These are phyloP conservation scores for Amorpha juglandis DNA, from an alignment of 2,888 invertebrate species.

Conservation along the genomic window DNA sequence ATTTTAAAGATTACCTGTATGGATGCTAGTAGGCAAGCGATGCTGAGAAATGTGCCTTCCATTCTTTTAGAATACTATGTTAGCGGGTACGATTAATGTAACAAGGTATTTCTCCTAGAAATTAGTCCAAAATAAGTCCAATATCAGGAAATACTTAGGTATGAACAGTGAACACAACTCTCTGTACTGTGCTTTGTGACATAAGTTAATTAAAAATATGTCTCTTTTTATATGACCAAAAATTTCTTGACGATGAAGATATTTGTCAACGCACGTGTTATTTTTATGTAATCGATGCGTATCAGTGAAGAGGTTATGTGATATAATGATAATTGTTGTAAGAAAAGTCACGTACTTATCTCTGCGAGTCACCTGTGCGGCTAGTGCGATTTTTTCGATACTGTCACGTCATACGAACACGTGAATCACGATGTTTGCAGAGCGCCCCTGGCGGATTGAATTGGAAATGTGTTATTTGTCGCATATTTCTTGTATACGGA, in stretches of 20 bases:
- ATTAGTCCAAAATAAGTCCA: neutral
- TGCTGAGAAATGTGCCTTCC: neutral
- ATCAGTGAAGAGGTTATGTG: neutral
- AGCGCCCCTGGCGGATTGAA: too few species aligned
- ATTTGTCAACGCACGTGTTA: conserved; percentile 13
- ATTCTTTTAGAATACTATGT: neutral
- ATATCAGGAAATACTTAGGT: neutral
- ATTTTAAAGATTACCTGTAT: conserved; percentile 10
- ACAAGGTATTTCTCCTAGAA: neutral
- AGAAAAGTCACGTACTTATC: conserved; percentile 9
- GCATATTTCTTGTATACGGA: too few species aligned
- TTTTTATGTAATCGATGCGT: neutral
- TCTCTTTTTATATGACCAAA: neutral
- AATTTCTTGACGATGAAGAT: neutral
- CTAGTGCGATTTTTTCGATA: neutral
- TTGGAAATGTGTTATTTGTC: too few species aligned
- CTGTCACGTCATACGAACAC: too few species aligned
- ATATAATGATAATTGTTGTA: neutral
- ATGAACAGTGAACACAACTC: neutral
- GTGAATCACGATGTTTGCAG: too few species aligned
- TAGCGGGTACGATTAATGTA: too few species aligned
- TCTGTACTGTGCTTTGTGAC: neutral
- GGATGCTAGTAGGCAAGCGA: neutral
- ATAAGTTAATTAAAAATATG: neutral
- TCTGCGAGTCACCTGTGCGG: neutral